phyloP scores from a whole-genome alignment of 2,888 invertebrate genomes.

The Rhodophaea formosa region DNA sequence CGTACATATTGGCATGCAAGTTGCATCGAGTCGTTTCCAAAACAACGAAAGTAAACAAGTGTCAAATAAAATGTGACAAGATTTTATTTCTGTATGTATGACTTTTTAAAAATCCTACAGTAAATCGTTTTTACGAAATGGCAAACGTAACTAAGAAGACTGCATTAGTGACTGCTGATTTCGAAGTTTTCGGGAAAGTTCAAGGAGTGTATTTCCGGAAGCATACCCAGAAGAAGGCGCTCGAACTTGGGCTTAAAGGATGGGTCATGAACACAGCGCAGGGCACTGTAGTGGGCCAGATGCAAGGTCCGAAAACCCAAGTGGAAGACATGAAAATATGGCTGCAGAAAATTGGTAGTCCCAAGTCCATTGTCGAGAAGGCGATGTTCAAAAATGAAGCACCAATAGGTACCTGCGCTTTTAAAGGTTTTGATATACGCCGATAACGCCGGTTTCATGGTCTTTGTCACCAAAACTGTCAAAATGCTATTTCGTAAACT shows the following conservation, averaged over 20 bases:
- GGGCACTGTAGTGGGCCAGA: slow-evolving; percentile 85
- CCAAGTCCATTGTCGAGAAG: slow-evolving; percentile 84
- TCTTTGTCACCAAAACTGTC: neutral
- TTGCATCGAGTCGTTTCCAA: slow-evolving; percentile 36
- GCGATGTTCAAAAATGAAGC: slow-evolving; percentile 84
- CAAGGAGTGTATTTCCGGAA: slow-evolving; percentile 82
- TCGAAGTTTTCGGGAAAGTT: slow-evolving; percentile 83
- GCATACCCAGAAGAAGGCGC: slow-evolving; percentile 84
- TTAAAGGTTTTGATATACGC: slow-evolving; percentile 73
- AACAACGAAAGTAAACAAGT: slow-evolving; percentile 43
- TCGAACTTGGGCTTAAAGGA: slow-evolving; percentile 83
- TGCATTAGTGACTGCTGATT: slow-evolving; percentile 61
- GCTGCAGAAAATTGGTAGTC: slow-evolving; percentile 84
- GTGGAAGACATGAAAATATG: slow-evolving; percentile 82
- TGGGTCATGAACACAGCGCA: slow-evolving; percentile 88
- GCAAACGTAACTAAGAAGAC: slow-evolving; percentile 40
- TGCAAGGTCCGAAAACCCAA: slow-evolving; percentile 82
- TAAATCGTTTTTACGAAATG: slow-evolving; percentile 32
- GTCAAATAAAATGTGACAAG: slow-evolving; percentile 25
- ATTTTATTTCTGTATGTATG: slow-evolving; percentile 19
- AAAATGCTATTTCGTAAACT: neutral
- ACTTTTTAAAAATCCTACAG: slow-evolving; percentile 12
- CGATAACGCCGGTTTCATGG: slow-evolving; percentile 37
- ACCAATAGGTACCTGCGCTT: slow-evolving; percentile 67
- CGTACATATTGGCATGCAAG: slow-evolving; percentile 24